Conservation (phyloP, 2,888 invertebrate species). For the Ischnus inquisitorius region DNA sequence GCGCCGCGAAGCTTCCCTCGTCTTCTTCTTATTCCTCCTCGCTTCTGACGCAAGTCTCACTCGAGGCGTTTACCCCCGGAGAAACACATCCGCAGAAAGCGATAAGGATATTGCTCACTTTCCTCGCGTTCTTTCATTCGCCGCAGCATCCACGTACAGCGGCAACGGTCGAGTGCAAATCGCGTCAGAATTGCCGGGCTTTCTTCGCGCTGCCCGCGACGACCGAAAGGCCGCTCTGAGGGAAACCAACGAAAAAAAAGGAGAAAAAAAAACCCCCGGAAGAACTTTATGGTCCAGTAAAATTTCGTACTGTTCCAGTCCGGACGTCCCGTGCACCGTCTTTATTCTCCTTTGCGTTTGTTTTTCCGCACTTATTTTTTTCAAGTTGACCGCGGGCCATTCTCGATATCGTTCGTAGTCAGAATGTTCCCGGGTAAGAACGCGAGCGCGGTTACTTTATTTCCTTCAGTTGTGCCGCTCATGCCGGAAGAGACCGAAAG, state of each 20-base stretch:
- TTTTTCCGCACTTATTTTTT: conserved; percentile 14
- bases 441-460: neutral
- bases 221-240: conserved; percentile 33
- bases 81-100: conserved; percentile 55
- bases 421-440: conserved; percentile 24
- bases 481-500: conserved; percentile 9
- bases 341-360: neutral
- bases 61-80: conserved; percentile 25
- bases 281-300: conserved; percentile 52
- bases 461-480: conserved; percentile 39
- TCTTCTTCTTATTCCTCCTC: conserved; percentile 47
- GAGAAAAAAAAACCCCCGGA: conserved; percentile 14
- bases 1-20: conserved; percentile 23
- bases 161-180: conserved; percentile 21
- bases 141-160: conserved; percentile 25
- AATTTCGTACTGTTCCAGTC: conserved; percentile 27
- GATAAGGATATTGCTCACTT: conserved; percentile 69
- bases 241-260: conserved; percentile 1
- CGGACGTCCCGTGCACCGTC: neutral
- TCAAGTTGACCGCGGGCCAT: conserved; percentile 28
- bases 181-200: conserved; percentile 34
- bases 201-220: conserved; percentile 9
- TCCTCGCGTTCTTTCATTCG: conserved; percentile 32
- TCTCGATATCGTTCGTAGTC: conserved; percentile 28
- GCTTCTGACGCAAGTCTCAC: conserved; percentile 32